These are phyloP conservation scores for Acromyrmex charruanus DNA, from an alignment of 1,140 invertebrate genomes.

Conservation along the genomic window DNA sequence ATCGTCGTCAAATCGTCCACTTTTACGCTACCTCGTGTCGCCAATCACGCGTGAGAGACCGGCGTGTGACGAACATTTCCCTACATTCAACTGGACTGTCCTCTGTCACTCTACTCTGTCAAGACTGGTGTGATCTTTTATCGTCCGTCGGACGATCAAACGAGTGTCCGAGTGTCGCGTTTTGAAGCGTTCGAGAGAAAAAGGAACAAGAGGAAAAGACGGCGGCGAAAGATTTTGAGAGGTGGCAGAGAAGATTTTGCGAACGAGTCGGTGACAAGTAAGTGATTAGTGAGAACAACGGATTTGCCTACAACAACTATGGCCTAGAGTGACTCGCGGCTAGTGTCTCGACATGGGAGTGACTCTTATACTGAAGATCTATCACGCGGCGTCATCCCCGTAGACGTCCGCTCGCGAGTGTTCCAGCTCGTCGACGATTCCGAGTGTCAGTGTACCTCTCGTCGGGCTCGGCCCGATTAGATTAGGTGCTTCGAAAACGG, in stretches of 20 bases:
- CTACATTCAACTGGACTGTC: background rate
- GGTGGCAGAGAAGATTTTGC: background rate
- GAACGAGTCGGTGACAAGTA: constrained; percentile 28
- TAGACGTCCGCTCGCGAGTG: constrained; percentile 46
- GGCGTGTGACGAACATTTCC: background rate
- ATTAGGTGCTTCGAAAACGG: constrained; percentile 18
- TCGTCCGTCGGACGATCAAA: background rate
- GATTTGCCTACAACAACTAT: constrained; percentile 26
- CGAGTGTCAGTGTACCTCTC: constrained; percentile 26
- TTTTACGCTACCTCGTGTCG: background rate
- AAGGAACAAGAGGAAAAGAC: background rate
- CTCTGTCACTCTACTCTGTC: too few relatives aligned
- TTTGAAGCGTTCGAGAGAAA: background rate
- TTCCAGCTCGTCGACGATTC: background rate
- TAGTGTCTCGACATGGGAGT: constrained; percentile 52
- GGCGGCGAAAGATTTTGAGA: background rate
- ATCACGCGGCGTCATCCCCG: constrained; percentile 37
- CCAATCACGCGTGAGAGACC: constrained; percentile 17
- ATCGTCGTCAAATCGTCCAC: background rate
- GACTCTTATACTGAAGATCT: constrained; percentile 57
- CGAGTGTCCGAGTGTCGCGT: background rate
- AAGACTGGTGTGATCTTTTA: background rate
- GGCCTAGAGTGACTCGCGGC: constrained; percentile 38
- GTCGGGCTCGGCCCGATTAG: background rate
- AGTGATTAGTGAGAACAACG: constrained; percentile 54